Base-by-base conservation (phyloP, 2,888 invertebrate species). In the Nemurella pictetii region DNA sequence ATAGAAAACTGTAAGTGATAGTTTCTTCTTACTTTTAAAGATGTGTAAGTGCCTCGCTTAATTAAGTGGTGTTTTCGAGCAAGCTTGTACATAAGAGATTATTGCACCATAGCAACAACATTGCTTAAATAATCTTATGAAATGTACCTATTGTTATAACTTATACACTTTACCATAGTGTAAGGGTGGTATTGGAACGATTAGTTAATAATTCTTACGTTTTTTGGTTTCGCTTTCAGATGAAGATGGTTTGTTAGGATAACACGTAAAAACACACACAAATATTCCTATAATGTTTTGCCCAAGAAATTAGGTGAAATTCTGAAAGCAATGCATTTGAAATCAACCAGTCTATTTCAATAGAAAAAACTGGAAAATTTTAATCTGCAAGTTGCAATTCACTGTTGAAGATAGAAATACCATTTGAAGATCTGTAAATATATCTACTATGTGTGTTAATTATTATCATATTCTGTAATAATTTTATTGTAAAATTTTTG, bases 1-100 rank as follows among this genome's bases (percentile, higher is more conserved):
- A 82, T 84, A 73, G 84, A 84, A 30, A 75, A 80, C 73, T 84
- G 84, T 84, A 80, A 84, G 84, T 84, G 36, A n/a, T 32, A 26
- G 26, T 75, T 75, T 75, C 27, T 27, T 28, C 28, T 26, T 27
- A 75, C 26, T 75, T 28, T 12, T 7, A 75, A 75, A n/a, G 12
- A 26, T 75, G 75, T 55, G 55, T 7, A 55, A 55, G 55, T 55
- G 55, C 55, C 55, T 55, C 9, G 55, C 55, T 20, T 12, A 55
- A 55, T 55, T 55, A 20, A 55, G 1, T 20, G 55, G 55, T 55
- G 15, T 55, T 3, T 2, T 55, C 12, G 20, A 7, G 55, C 55
- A 55, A 55, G 55, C 55, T 32, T 32, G 32, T 5, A 3, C 9
- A 5, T 32, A 32, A 5, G 32, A 32, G 32, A 32, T 9, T 32